Conservation (phyloP, 2,888 invertebrate species). For the Tachystola acroxantha region DNA sequence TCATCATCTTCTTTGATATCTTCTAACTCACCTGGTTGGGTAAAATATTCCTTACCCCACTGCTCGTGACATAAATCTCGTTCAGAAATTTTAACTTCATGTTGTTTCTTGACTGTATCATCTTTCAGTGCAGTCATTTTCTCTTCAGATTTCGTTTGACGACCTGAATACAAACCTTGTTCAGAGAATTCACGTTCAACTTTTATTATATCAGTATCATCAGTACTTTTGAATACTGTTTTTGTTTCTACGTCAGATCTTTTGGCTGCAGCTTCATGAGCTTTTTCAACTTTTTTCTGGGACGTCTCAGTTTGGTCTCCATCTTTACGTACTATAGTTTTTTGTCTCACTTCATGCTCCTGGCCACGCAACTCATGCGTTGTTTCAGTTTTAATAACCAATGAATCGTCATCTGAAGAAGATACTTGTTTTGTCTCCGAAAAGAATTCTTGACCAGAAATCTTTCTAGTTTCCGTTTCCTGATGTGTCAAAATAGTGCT, state of each 20-base stretch:
- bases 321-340: constrained; percentile 60
- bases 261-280: constrained; percentile 70
- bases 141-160: constrained; percentile 68
- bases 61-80: constrained; percentile 72
- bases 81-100: constrained; percentile 73
- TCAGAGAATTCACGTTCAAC: constrained; percentile 64
- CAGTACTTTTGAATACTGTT: constrained; percentile 60
- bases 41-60: constrained; percentile 76
- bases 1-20: constrained; percentile 66
- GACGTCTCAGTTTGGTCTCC: constrained; percentile 72
- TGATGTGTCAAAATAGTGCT: constrained; percentile 70
- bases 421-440: constrained; percentile 69
- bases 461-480: constrained; percentile 69
- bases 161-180: constrained; percentile 65
- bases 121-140: constrained; percentile 72
- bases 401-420: constrained; percentile 69
- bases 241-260: constrained; percentile 68
- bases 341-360: constrained; percentile 71
- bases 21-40: constrained; percentile 66
- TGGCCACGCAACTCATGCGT: constrained; percentile 66
- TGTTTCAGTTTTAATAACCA: constrained; percentile 67
- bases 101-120: constrained; percentile 64
- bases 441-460: constrained; percentile 70
- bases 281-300: constrained; percentile 71
- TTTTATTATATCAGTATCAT: constrained; percentile 60